Conservation (phyloP, 1,140 invertebrate genomes). For the Marisa cornuarietis region DNA sequence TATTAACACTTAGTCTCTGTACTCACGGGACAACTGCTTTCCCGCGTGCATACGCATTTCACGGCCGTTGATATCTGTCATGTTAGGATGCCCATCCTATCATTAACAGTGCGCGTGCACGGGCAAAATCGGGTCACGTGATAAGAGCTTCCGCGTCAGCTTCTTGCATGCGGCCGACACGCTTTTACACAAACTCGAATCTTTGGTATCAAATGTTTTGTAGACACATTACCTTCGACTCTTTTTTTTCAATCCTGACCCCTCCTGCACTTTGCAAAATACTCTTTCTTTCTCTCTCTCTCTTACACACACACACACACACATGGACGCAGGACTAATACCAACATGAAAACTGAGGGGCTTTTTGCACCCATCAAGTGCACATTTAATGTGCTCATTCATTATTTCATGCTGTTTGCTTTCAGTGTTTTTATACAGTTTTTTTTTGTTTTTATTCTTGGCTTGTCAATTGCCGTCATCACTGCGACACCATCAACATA, state of each 20-base stretch:
- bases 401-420: not conserved
- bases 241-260: not conserved
- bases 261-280: not conserved
- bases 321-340: no score
- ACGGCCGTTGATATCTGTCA: no score
- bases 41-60: no score
- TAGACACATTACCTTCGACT: not conserved
- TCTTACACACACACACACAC: not conserved
- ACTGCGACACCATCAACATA: not conserved
- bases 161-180: not conserved
- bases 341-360: not conserved
- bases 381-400: not conserved
- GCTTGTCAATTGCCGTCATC: no score
- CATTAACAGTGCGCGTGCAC: not conserved
- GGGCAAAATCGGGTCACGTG: no score
- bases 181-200: no score
- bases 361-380: not conserved
- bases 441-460: not conserved
- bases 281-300: not conserved
- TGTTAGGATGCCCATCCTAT: not conserved
- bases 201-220: no score
- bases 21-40: no score
- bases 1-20: no score
- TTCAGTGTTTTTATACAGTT: not conserved
- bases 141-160: not conserved